Percentiles rank a stretch among this genome's conserved stretches.
These are phyloP conservation scores for Acrocyrtus sp. DNA, from an alignment of 2,888 invertebrate genomes.

Conservation along the genomic window DNA sequence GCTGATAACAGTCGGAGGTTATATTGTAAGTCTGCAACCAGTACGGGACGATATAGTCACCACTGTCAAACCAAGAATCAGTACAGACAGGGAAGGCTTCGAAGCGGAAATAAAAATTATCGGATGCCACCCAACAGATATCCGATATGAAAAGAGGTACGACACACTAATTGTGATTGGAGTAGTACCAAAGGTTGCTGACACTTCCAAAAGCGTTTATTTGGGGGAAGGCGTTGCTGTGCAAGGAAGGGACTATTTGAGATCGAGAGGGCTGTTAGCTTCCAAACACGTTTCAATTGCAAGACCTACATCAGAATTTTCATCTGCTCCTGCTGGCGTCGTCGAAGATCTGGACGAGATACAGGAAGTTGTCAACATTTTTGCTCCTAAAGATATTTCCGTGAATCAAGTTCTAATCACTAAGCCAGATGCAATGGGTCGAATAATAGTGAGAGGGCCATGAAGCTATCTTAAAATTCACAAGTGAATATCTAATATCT, in stretches of 20 bases:
- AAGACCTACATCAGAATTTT: neutral
- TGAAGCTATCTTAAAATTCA: no score
- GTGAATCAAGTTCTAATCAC: constrained; percentile 13
- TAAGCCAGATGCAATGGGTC: constrained; percentile 30
- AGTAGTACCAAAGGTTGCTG: neutral
- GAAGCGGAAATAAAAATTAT: constrained; percentile 32
- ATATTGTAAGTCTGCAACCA: constrained; percentile 32
- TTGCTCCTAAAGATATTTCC: constrained; percentile 24
- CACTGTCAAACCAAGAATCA: constrained; percentile 17
- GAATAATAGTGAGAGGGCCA: constrained; percentile 30
- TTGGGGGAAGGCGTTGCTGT: neutral
- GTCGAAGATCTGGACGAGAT: constrained; percentile 15
- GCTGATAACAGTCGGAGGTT: constrained; percentile 37
- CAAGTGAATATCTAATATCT: no score
- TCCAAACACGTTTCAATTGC: neutral
- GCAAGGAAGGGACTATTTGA: neutral
- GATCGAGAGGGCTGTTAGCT: neutral
- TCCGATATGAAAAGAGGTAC: constrained; percentile 36
- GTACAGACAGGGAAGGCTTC: constrained; percentile 23
- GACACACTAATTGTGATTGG: constrained; percentile 39
- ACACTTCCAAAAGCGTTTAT: neutral
- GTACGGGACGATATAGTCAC: neutral
- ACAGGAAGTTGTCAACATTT: constrained; percentile 38
- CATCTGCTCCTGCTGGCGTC: neutral
- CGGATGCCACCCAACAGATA: constrained; percentile 26